A percentile compares a stretch with the other conserved stretches of the same genome.
Conservation (phyloP, 2,113 vertebrate species). For the Mormyrus iriodes region DNA sequence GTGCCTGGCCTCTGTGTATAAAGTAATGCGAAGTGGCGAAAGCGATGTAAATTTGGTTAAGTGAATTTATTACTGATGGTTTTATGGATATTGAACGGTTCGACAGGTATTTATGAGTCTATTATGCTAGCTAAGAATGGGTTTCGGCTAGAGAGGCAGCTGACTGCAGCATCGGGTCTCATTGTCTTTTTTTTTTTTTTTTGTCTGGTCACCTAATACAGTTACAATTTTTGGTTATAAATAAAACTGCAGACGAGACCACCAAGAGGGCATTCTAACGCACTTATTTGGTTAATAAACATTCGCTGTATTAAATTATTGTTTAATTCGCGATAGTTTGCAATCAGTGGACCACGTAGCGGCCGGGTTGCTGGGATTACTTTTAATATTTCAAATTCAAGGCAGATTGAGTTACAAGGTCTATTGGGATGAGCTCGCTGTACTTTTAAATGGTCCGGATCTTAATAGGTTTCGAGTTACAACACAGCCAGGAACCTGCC, state of each 20-base stretch:
- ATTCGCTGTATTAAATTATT: neutral
- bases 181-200: neutral
- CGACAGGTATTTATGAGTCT: neutral
- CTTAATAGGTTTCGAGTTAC: neutral
- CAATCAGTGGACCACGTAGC: neutral
- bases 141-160: neutral
- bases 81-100: neutral
- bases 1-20: neutral
- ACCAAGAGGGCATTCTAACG: neutral
- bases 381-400: neutral
- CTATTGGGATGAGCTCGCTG: neutral
- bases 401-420: slow-evolving; percentile 4
- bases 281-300: neutral
- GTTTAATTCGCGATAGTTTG: neutral
- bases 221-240: neutral
- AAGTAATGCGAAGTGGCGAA: neutral
- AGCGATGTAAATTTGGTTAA: neutral
- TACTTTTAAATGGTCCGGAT: neutral
- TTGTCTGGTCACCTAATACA: neutral
- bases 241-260: neutral
- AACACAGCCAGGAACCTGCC: neutral
- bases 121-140: neutral
- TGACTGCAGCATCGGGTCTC: neutral
- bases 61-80: neutral
- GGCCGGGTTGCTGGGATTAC: neutral